Base-by-base conservation (phyloP, 92 coral and sea anemone species). In the Bergia puertoricense region DNA sequence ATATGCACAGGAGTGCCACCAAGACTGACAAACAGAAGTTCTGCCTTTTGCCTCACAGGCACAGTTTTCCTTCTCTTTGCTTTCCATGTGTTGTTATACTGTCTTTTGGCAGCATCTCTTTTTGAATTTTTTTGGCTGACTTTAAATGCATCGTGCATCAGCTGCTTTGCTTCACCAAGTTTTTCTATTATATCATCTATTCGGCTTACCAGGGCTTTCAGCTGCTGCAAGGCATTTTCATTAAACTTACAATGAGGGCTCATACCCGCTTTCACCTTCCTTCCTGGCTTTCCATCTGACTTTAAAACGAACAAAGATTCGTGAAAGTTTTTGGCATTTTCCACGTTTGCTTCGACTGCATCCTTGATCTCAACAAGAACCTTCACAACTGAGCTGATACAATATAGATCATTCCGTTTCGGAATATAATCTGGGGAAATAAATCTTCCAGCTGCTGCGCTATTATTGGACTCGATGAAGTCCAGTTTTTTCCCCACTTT, bases 1-100 rank as follows among this genome's bases (percentile, higher is more conserved):
- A 38, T 74, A 75, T 75, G 79, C 51, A 75, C 79, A 75, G 11
- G 50, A 75, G 79, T 75, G 50, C 79, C 79, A 75, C 79, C 51
- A 40, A 75, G 51, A 75, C 79, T 75, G 51, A 75, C 79, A 75
- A 75, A 40, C 67, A 57, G 22, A 57, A 57, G 67, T 57, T 57
- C 67, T 15, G 67, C 67, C 67, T 57, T 48, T 57, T 57, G 67
- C 67, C 67, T 57, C n/a, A 40, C 51, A 75, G 79, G 51, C 50
- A 75, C 79, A 75, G 79, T 14, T 75, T 75, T 75, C 79, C 79
- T 75, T 75, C 22, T 75, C 79, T 75, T 69, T 69, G 75, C 75
- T 69, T 69, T 69, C 75, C 39, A 69, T 69, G 40, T 69, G 40
- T 69, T 69, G 75, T 71, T 30, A 71, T 71, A 37, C 75, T 71